Evolutionary conservation across 1,140 invertebrate species (phyloP), one percentile per base, ranked within the genome.

Genomic region (Piezodorus guildinii): DNA sequence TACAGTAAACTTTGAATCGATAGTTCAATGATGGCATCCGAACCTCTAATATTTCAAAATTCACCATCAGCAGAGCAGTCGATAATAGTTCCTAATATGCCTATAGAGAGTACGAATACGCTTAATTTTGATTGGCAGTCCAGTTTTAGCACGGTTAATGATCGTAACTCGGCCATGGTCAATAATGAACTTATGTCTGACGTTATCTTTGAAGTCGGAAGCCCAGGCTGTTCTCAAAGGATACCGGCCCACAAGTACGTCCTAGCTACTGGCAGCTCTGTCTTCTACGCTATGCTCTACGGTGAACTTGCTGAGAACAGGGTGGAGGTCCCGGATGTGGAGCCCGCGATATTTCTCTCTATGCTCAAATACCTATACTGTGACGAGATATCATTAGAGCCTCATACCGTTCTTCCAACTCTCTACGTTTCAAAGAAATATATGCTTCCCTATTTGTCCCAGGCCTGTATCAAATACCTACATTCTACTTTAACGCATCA

Each of bases 231-330:
- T 68, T 54, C 83, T 49, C 86, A 90, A 78, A 82, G 83, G 25
- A 92, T 94, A 70, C 90, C 90, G 56, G 91, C 91, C 54, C 91
- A 94, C 72, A 94, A 94, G 73, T 95, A 94, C 74, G 90, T 94
- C 10, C 75, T 95, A 62, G 90, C 90, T n/a, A 94, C 90, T 34
- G 90, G 90, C 60, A 94, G 90, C 74, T 91, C 90, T 15, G 91
- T 94, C 19, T 95, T 95, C 73, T 93, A 91, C 78, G 91, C 91
- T 27, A 94, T 95, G 91, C 94, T 94, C 73, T 93, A 90, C 75
- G 90, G 90, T 45, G 88, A 88, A 6, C 72, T 93, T 66, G 88
- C 90, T 16, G 90, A 92, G 71, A 85, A 87, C 71, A 87, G 91
- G 75, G 91, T 94, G 70, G 87, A 90, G 79, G 90, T 94, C 61